Base-by-base conservation (phyloP, 2,113 vertebrate species). In the Corythornis vintsioides region DNA sequence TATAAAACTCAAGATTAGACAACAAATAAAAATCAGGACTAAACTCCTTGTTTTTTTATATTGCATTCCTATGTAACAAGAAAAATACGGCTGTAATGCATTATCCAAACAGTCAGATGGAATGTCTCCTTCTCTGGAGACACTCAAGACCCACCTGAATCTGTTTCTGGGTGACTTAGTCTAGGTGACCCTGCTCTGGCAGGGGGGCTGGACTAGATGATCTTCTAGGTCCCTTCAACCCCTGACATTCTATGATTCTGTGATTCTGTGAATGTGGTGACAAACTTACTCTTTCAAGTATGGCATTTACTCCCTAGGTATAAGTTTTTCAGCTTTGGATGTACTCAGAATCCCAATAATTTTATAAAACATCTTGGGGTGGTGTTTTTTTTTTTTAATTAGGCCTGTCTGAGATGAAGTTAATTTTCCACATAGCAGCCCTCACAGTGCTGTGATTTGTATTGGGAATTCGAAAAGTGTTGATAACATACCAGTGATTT, bases 1-100 rank as follows among this genome's bases (percentile, higher is more conserved):
- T 47, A 4, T 83, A 3, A 64, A 61, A 42, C 8, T 47, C 15
- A 57, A 65, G 8, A 3, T 40, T 80, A 38, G 8, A 75, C 2
- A 52, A 19, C 1, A 90, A 83, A 63, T 47, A 66, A 77, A 52
- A 53, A 11, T 9, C 1, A 7, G 4, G 6, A 28, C 74, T 6
- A 60, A 73, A 42, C 14, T 59, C 9, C 9, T 85, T 77, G 13
- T 11, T 56, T 86, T 28, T 69, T 15, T 43, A 2, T n/a, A 28
- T 38, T 82, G 7, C 5, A 45, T 78, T 79, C 15, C 6, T 66
- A 21, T 57, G 29, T 13, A 93, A 43, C 4, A 59, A 70, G 33
- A 2, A 33, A 10, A 50, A 76, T 24, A 17, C 11, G 1, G 0
- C 7, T 63, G 12, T 17, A 69, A 40, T 17, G 2, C 47, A 24